Evolutionary conservation across 2,113 vertebrate species (phyloP).

Genomic region (Microcebus ravelobensis): DNA sequence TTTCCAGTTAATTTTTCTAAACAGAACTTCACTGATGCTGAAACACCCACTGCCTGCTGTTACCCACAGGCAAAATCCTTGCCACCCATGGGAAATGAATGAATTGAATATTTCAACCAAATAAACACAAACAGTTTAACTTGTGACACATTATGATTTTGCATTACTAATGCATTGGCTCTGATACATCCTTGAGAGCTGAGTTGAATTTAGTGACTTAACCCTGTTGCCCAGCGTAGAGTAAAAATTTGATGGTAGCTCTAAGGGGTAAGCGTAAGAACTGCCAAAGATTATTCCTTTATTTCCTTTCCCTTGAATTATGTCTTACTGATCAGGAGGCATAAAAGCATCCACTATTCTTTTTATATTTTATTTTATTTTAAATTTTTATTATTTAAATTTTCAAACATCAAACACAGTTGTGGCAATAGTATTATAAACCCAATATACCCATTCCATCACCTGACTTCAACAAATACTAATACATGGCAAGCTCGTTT

Average conservation of each 20-base stretch:
- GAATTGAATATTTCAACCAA: conserved; percentile 51
- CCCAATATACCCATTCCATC: not conserved
- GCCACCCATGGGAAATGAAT: conserved; percentile 39
- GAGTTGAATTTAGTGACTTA: not conserved
- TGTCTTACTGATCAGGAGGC: not conserved
- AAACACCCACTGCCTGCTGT: conserved; percentile 18
- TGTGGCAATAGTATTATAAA: not conserved
- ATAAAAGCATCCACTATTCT: not conserved
- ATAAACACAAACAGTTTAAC: conserved; percentile 21
- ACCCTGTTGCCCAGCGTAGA: not conserved
- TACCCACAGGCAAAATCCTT: conserved; percentile 59
- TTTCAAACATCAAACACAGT: conserved; percentile 15
- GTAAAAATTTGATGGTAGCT: not conserved
- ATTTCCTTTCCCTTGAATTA: not conserved
- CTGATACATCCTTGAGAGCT: not conserved
- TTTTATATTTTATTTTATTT: not conserved
- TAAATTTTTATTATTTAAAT: not conserved
- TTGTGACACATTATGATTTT: conserved; percentile 26
- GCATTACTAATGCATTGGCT: not conserved
- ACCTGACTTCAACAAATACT: not conserved
- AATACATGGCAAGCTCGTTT: not conserved
- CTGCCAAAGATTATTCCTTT: not conserved
- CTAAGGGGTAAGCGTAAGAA: not conserved
- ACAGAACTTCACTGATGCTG: conserved; percentile 48
- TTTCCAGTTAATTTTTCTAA: conserved; percentile 58